Conservation (phyloP, 2,888 invertebrate genomes). For the Dryobota labecula region DNA sequence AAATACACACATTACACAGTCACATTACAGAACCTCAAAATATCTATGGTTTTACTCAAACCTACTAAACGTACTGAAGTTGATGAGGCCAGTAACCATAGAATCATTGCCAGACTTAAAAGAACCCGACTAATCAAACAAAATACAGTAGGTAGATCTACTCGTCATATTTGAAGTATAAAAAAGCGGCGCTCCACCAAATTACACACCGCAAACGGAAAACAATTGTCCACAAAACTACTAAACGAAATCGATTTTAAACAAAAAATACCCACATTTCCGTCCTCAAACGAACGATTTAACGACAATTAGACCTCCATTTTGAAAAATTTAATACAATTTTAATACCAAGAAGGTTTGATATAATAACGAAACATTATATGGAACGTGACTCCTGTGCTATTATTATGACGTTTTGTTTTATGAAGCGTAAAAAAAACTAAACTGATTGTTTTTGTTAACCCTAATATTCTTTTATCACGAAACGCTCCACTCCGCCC, state of each 20-base stretch:
- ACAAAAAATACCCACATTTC: slow-evolving; percentile 81
- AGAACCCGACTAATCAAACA: slow-evolving; percentile 47
- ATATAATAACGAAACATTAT: slow-evolving; percentile 81
- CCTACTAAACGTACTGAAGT: not conserved
- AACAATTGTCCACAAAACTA: slow-evolving; percentile 74
- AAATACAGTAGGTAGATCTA: slow-evolving; percentile 58
- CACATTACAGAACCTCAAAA: not conserved
- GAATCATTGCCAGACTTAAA: slow-evolving; percentile 37
- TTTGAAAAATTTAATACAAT: slow-evolving; percentile 81
- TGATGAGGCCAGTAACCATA: slow-evolving; percentile 11
- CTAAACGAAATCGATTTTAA: slow-evolving; percentile 86
- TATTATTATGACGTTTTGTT: slow-evolving; percentile 81
- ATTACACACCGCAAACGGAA: slow-evolving; percentile 66
- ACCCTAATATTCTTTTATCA: slow-evolving; percentile 53
- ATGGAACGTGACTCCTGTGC: slow-evolving; percentile 86
- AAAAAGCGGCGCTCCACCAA: slow-evolving; percentile 58
- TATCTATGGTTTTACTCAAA: not conserved
- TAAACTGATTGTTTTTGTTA: slow-evolving; percentile 63
- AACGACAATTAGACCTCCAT: slow-evolving; percentile 82
- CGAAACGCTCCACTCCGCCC: not conserved
- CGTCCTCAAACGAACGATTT: slow-evolving; percentile 84
- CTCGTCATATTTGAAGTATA: slow-evolving; percentile 48
- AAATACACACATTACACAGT: too few species aligned
- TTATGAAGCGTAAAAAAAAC: slow-evolving; percentile 67
- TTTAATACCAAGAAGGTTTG: slow-evolving; percentile 81